Evolutionary conservation across 2,113 vertebrate genomes (phyloP), one percentile per base, ranked within the genome.

Genomic region (zebrafish (Danio rerio)): DNA sequence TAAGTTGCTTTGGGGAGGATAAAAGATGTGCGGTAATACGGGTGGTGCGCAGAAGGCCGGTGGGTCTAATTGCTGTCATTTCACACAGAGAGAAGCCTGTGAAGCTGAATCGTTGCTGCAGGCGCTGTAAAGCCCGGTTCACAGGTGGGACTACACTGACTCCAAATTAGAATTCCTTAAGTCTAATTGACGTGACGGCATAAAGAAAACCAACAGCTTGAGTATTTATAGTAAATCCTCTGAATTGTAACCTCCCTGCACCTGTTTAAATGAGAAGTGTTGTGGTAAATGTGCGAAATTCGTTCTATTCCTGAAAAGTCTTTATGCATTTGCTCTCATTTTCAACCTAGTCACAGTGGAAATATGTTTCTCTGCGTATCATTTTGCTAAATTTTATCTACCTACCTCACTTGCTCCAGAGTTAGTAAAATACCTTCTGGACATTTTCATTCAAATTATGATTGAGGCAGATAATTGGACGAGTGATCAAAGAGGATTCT

Each of bases 131-230:
- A 74, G 42, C 66, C 15, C 3, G 56, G 74, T 63, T 55, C 61
- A 72, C 74, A 78, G 80, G 73, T 80, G 59, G 40, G 18, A 81
- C 66, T 52, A 15, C 47, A 75, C 59, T 7, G 40, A 82, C 72
- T 79, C 55, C 40, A 86, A 83, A 77, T 81, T 76, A 63, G 53
- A 78, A 81, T 84, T 78, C 31, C 62, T 83, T 83, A 78, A 83
- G 72, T 50, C 52, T 88, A 88, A 88, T 88, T 88, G 84, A 84
- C 81, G 49, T 69, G 42, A 40, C 20, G 45, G 50, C 69, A 53
- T 78, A 69, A 72, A 70, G 55, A 47, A 76, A 68, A 50, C 16
- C 45, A 45, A n/a, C 75, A 66, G 58, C 55, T 73, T 81, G 58
- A 9, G 75, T 80, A 82, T 77, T 84, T 75, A 52, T 68, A 73